Base-by-base conservation (phyloP, 2,113 vertebrate genomes). In the Acrocephalus kingi region DNA sequence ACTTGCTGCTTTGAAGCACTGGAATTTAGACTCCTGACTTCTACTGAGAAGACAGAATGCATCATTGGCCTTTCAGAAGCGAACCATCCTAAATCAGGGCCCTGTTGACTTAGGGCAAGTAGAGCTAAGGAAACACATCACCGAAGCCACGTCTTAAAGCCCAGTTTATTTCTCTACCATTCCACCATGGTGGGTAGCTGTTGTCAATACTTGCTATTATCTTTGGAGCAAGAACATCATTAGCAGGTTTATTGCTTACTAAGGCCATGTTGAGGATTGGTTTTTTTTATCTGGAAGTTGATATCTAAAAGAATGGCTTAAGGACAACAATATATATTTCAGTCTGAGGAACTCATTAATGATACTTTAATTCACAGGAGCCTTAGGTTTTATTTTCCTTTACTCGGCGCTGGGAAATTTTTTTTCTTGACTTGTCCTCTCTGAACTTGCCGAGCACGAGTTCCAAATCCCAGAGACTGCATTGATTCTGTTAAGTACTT, bases 381-480 rank as follows among this genome's bases (percentile, higher is more conserved):
- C 58, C 87, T 96, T 83, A 55, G 56, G 64, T 93, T 87, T 97
- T 97, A 95, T 95, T 94, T 94, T 94, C 66, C 66, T 87, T 90
- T 94, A 61, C 87, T 64, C 19, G 2, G n/a, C 37, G 39, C 51
- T 2, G 77, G 62, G 18, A 49, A 41, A 67, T 59, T 97, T 93
- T 97, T 99, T 93, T 97, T 98, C 67, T 93, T 96, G 10, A 96
- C 81, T 4, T 67, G 95, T 80, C 97, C 96, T 91, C 96, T 97
- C 87, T 98, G 98, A 80, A 98, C 98, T 92, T 98, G 98, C 31
- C 96, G 97, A 25, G 98, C 98, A 37, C 97, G 96, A 7, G 89
- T 86, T 66, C 98, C 98, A 14, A 99, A 98, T 51, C 98, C 97
- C 89, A 99, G 97, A 41, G 98, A 97, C 97, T 98, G 99, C 93